phyloP scores from a whole-genome alignment of 2,113 vertebrate genomes.

The Poeciliopsis retropinna region DNA sequence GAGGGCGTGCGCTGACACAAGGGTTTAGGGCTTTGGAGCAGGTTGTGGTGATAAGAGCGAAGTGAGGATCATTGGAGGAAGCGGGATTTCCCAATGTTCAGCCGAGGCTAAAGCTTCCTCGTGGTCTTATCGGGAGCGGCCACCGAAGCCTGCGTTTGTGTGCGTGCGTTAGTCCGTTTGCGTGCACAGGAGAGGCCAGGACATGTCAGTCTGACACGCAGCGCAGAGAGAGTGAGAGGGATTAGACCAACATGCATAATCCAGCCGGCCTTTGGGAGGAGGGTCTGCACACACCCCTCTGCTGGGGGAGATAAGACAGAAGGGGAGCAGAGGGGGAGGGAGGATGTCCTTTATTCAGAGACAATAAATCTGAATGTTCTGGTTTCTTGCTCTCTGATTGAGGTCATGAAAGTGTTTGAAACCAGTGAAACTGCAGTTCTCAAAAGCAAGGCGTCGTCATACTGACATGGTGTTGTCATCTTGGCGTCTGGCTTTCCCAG shows the following conservation, averaged over 20 bases:
- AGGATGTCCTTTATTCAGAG: not conserved
- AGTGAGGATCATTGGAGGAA: slow-evolving; percentile 54
- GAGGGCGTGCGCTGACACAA: slow-evolving; percentile 34
- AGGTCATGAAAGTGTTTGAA: not conserved
- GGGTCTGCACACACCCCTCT: slow-evolving; percentile 52
- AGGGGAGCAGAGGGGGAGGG: not conserved
- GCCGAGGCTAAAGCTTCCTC: slow-evolving; percentile 45
- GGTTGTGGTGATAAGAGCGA: slow-evolving; percentile 55
- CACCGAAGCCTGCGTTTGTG: slow-evolving; percentile 48
- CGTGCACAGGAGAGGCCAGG: slow-evolving; percentile 36
- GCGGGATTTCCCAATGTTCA: slow-evolving; percentile 49
- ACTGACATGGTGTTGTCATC: not conserved
- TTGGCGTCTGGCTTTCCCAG: too few relatives aligned
- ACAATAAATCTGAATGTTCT: not conserved
- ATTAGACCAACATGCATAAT: slow-evolving; percentile 74
- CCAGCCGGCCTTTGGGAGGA: slow-evolving; percentile 53
- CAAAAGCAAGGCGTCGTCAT: not conserved
- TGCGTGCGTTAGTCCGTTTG: not conserved
- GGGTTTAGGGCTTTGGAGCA: slow-evolving; percentile 59
- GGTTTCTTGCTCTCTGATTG: not conserved
- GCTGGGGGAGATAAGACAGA: slow-evolving; percentile 63
- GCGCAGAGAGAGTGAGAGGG: slow-evolving; percentile 58
- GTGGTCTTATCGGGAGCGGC: slow-evolving; percentile 57
- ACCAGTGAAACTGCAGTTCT: not conserved
- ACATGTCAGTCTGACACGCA: slow-evolving; percentile 30